Base-by-base conservation (phyloP, 2,888 invertebrate genomes). In the Lithophane ornitopus region DNA sequence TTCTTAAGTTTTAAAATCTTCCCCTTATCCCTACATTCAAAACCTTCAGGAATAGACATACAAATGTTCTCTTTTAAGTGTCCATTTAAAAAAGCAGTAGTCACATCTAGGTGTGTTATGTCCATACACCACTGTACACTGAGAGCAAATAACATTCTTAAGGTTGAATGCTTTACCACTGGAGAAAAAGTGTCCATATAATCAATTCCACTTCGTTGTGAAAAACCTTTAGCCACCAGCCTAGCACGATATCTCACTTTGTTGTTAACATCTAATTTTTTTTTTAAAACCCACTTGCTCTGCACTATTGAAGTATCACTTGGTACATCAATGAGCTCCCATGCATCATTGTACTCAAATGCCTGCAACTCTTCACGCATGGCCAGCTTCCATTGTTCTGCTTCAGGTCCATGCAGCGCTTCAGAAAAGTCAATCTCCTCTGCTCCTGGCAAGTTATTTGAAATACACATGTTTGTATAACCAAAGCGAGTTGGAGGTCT, bases 321-420 rank as follows among this genome's bases (percentile, higher is more conserved):
- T 19, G 52, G 66, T 12, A 34, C 16, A 68, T 68, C 68, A 19
- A 56, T 12, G 16, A 56, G 19, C 11, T 56, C 56, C 68, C 56
- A 68, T 3, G 56, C 68, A 3, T 68, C 41, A 19, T 68, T 68
- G 34, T n/a, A n/a, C 41, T 68, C 68, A 41, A 68, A 68, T 41
- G 68, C 11, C 26, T 68, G 68, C 9, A 68, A 11, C 26, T 68
- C 68, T 11, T 68, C 56, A 3, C 39, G 26, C 68, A 68, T 56
- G 41, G 56, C 68, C 26, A 26, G 39, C 11, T 26, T 68, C 41
- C 68, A 56, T 6, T 68, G 39, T 9, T 56, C 41, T 26, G 41
- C 68, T n/a, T 54, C 67, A 11, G 67, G 39, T 54, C 67, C 39
- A 54, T 9, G n/a, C 67, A 67, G 22, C 7, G 56, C 56, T 41